phyloP scores from a whole-genome alignment of 2,888 invertebrate genomes.

The Aricia artaxerxes region DNA sequence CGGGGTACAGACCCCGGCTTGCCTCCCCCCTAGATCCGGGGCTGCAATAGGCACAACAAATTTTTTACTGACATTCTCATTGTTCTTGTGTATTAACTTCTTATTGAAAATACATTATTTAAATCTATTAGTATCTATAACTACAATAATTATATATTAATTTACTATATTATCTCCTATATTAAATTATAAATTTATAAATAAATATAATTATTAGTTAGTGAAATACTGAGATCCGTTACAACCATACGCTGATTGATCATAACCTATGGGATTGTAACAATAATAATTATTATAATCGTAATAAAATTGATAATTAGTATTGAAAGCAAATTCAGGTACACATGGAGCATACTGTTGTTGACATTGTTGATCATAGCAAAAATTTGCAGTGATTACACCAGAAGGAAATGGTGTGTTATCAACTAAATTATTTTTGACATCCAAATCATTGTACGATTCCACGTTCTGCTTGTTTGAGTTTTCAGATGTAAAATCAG shows the following conservation, averaged over 20 bases:
- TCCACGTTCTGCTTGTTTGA: background rate
- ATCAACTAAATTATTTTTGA: background rate
- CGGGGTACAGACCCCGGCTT: too few relatives aligned
- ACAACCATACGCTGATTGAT: background rate
- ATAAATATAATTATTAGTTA: background rate
- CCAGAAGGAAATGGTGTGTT: background rate
- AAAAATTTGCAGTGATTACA: background rate
- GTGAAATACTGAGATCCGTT: background rate
- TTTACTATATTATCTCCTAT: background rate
- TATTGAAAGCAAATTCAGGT: background rate
- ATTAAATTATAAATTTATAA: background rate
- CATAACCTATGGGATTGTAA: constrained; percentile 1
- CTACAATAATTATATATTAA: background rate
- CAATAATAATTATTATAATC: constrained; percentile 1
- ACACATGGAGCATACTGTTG: constrained; percentile 6
- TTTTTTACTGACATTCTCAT: background rate
- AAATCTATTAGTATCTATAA: background rate
- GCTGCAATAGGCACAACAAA: background rate
- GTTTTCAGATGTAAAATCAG: background rate
- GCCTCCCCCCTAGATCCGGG: too few relatives aligned
- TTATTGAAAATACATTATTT: background rate
- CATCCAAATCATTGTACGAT: background rate
- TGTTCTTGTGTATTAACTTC: background rate
- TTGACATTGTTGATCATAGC: background rate
- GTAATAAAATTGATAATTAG: background rate